Conservation (phyloP, 2,888 invertebrate species). For the Sarcophaga variegata region DNA sequence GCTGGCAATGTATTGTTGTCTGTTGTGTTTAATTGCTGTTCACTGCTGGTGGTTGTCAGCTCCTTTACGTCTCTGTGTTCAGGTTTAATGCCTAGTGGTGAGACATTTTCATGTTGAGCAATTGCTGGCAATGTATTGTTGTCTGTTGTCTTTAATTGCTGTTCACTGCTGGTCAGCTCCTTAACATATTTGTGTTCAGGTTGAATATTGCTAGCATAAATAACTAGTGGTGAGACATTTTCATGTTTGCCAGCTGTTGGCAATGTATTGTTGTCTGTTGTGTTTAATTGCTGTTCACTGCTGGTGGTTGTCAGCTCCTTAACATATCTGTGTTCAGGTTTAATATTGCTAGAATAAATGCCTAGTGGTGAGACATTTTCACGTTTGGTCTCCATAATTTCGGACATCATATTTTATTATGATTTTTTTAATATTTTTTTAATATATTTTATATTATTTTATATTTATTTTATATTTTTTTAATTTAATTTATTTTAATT, state of each 20-base stretch:
- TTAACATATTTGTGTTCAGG: too few relatives aligned
- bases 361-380: slow-evolving; percentile 33
- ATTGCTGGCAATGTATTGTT: too few relatives aligned
- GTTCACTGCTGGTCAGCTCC: too few relatives aligned
- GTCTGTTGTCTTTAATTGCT: not conserved
- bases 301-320: too few relatives aligned
- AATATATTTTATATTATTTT: not conserved
- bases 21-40: not conserved
- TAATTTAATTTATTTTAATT: not conserved
- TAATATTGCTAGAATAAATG: too few relatives aligned
- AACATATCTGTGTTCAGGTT: too few relatives aligned
- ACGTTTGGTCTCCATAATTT: slow-evolving; percentile 43
- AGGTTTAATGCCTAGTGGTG: not conserved
- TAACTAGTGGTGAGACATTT: slow-evolving; percentile 20
- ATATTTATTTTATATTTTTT: not conserved
- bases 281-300: not conserved
- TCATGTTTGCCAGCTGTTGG: slow-evolving; percentile 22
- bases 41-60: too few relatives aligned
- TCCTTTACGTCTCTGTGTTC: too few relatives aligned
- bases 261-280: not conserved
- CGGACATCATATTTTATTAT: slow-evolving; percentile 47
- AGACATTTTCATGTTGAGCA: not conserved
- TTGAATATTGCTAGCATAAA: too few relatives aligned
- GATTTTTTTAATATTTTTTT: not conserved
- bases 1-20: not conserved